Conservation (phyloP, 2,113 vertebrate species). For the Stigmatopora argus region DNA sequence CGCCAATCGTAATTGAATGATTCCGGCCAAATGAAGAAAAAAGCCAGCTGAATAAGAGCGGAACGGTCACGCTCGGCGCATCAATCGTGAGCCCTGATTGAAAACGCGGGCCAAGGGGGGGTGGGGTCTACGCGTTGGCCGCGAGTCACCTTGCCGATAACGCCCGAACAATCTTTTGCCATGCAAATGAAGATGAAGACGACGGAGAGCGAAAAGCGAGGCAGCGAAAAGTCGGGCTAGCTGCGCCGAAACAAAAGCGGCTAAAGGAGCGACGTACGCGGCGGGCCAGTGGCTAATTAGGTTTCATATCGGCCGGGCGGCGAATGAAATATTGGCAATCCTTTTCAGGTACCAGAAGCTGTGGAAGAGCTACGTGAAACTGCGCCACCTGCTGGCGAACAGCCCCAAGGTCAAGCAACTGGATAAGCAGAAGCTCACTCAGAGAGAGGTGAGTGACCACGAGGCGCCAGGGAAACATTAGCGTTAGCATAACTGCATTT, state of each 20-base stretch:
- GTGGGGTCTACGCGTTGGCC: slow-evolving; percentile 33
- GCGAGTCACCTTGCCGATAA: slow-evolving; percentile 66
- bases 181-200: slow-evolving; percentile 59
- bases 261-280: slow-evolving; percentile 33
- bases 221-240: not conserved
- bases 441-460: slow-evolving; percentile 81
- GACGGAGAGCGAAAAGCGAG: slow-evolving; percentile 26
- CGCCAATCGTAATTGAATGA: slow-evolving; percentile 67
- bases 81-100: slow-evolving; percentile 60
- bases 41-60: slow-evolving; percentile 58
- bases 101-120: slow-evolving; percentile 27
- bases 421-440: slow-evolving; percentile 96
- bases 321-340: slow-evolving; percentile 52
- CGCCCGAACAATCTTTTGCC: slow-evolving; percentile 44
- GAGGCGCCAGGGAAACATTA: not conserved
- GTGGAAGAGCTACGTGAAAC: slow-evolving; percentile 98
- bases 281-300: slow-evolving; percentile 45
- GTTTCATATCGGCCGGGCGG: slow-evolving; percentile 37
- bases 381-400: slow-evolving; percentile 95
- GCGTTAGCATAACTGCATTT: too few species aligned
- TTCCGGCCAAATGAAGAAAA: slow-evolving; percentile 57
- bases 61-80: slow-evolving; percentile 60
- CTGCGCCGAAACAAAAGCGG: slow-evolving; percentile 13
- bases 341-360: slow-evolving; percentile 89
- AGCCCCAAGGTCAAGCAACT: slow-evolving; percentile 98